These are phyloP conservation scores for Ammodramus savannarum DNA, from an alignment of 2,113 vertebrate genomes.

Conservation along the genomic window DNA sequence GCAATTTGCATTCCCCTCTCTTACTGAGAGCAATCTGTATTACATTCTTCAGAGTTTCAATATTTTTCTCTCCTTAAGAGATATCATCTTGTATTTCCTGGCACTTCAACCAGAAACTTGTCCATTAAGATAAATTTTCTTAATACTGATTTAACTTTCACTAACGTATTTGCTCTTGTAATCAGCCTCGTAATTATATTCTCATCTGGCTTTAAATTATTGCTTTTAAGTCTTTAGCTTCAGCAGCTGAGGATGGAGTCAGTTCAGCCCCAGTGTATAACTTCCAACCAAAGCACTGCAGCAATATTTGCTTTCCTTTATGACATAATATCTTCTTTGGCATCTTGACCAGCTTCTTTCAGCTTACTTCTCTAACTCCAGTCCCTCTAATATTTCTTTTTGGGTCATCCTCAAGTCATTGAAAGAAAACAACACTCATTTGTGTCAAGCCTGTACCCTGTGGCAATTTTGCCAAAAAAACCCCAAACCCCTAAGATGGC, in stretches of 20 bases:
- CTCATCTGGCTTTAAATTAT: background rate
- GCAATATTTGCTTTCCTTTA: background rate
- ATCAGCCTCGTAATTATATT: constrained; percentile 4
- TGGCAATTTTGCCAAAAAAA: background rate
- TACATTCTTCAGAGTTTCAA: background rate
- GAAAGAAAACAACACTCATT: background rate
- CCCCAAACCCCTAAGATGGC: background rate
- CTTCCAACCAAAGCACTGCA: background rate
- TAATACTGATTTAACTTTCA: background rate
- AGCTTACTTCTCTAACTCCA: background rate
- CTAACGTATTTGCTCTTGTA: background rate
- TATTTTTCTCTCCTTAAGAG: background rate
- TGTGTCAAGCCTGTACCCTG: background rate
- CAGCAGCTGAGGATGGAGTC: background rate
- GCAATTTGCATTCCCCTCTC: background rate
- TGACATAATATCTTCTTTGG: background rate
- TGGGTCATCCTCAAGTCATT: background rate
- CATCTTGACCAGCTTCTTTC: background rate
- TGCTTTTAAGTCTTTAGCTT: constrained; percentile 7
- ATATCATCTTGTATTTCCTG: background rate
- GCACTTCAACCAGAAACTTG: constrained; percentile 8
- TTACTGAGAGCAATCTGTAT: constrained; percentile 8
- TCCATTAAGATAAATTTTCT: background rate
- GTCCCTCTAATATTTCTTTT: background rate
- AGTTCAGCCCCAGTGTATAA: background rate